Conservation (phyloP, 2,113 vertebrate genomes). For the Ptilonorhynchus violaceus region DNA sequence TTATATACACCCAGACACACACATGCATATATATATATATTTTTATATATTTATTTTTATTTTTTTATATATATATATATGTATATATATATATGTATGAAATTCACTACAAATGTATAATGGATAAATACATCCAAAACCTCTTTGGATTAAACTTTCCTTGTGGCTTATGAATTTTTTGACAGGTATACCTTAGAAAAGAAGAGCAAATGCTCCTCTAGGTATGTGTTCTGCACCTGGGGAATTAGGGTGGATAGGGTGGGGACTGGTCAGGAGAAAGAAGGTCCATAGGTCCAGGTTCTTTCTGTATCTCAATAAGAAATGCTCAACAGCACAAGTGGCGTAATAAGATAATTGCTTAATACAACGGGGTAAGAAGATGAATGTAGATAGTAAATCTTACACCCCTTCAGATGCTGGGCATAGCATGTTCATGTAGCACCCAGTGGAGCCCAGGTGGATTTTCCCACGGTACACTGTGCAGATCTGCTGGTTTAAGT, state of each 20-base stretch:
- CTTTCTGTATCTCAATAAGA: background rate
- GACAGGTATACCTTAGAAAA: background rate
- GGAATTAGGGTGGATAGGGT: rapidly evolving
- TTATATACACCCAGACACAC: no score
- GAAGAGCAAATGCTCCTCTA: background rate
- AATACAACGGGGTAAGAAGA: background rate
- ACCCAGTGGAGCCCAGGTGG: background rate
- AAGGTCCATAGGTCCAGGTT: rapidly evolving
- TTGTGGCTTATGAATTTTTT: background rate
- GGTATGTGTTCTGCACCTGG: background rate
- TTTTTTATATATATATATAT: background rate
- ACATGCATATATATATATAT: background rate
- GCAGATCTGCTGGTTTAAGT: no score
- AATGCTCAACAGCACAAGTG: background rate
- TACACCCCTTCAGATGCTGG: background rate
- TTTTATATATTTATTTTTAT: background rate
- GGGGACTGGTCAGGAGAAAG: background rate
- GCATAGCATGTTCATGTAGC: background rate
- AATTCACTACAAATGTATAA: background rate
- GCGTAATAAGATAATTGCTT: background rate
- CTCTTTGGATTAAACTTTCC: background rate
- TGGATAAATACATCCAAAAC: background rate
- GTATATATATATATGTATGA: no score
- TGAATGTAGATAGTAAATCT: background rate
- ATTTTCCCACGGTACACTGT: background rate